Evolutionary conservation across 2,113 vertebrate species (phyloP), one percentile per base, ranked within the genome.

Genomic region (Ochotona curzoniae): DNA sequence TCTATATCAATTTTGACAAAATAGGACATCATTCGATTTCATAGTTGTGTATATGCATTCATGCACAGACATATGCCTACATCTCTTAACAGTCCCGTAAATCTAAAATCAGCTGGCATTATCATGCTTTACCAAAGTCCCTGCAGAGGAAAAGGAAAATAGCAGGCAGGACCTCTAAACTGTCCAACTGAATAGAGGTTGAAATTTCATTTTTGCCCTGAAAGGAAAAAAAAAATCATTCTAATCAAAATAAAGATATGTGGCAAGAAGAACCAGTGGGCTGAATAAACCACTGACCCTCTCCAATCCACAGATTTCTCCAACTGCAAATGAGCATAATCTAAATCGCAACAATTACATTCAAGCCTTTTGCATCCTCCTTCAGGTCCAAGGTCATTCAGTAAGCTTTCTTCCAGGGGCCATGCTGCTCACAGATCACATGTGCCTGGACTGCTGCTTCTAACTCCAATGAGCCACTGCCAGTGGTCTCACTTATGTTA

Each of bases 261-360:
- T 47, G 44, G 10, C 30, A 21, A 44, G n/a, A 49, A 90, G 26
- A 96, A n/a, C 8, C 23, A 71, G 18, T 60, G 38, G 30, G 23
- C 38, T 76, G 74, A 83, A 78, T 87, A 90, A 90, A 51, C 25
- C 70, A 82, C 20, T 78, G 90, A 66, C 7, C 35, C 5, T 87
- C 12, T 80, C 54, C 80, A 83, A 87, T 67, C 10, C 74, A 85
- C 71, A 38, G 67, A 87, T 82, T 67, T 47, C 57, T 92, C 67
- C 8, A 7, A 49, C 49, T 88, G 89, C 69, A 94, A 94, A 84
- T 87, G 60, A 87, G n/a, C 17, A 44, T 67, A 89, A 23, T 61
- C 83, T 78, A 94, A 83, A 74, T 76, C 61, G 54, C 8, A 89
- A 87, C 28, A 91, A 89, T 94, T 80, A 90, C 6, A 7, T 26